These are phyloP conservation scores for Andrena trimmerana DNA, from an alignment of 2,888 invertebrate genomes.

Conservation along the genomic window DNA sequence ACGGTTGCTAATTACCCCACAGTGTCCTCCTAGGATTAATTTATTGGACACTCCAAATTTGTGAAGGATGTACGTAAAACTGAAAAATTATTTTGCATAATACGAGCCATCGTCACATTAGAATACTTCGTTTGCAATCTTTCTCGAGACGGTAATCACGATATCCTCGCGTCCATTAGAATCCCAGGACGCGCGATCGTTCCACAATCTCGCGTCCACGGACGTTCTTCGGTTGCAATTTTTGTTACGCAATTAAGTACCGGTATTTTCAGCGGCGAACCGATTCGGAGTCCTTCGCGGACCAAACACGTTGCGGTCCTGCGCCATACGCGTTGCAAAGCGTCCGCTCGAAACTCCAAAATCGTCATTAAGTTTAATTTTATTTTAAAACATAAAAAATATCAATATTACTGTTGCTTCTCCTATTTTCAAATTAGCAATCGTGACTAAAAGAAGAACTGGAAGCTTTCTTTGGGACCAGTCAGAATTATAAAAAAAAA, in stretches of 20 bases:
- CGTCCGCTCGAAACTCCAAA: not conserved
- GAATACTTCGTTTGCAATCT: not conserved
- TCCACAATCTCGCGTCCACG: conserved; percentile 6
- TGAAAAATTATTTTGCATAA: not conserved
- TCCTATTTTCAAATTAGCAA: too few relatives aligned
- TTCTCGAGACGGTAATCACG: not conserved
- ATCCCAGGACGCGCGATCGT: conserved; percentile 7
- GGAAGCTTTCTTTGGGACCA: too few relatives aligned
- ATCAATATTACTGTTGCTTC: not conserved
- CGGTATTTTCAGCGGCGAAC: conserved; percentile 22
- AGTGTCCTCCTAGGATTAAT: too few relatives aligned
- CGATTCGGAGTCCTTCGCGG: conserved; percentile 6
- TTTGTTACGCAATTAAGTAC: conserved; percentile 38
- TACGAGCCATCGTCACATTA: not conserved
- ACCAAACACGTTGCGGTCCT: not conserved
- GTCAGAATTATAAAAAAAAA: too few relatives aligned
- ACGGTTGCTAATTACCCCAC: too few relatives aligned
- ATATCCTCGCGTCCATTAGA: not conserved
- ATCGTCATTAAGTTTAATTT: not conserved
- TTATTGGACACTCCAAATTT: not conserved
- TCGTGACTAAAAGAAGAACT: too few relatives aligned
- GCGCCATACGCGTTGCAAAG: not conserved
- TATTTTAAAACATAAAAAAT: not conserved
- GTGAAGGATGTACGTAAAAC: not conserved
- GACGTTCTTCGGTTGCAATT: conserved; percentile 31